These are phyloP conservation scores for Diadegma fenestrale DNA, from an alignment of 2,888 invertebrate genomes.

Conservation along the genomic window DNA sequence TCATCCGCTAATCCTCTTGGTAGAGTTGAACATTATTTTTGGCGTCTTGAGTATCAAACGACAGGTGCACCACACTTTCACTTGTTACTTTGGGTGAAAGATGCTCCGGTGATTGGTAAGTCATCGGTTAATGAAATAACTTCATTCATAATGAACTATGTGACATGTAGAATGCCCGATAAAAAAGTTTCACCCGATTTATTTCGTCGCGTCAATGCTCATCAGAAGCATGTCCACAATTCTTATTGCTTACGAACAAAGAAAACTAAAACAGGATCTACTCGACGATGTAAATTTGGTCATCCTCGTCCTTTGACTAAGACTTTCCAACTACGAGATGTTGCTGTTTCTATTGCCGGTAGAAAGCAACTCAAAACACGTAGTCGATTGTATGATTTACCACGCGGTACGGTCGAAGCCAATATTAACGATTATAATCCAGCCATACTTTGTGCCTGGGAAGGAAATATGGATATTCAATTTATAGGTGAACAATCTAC, in stretches of 20 bases:
- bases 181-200: slow-evolving; percentile 68
- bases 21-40: slow-evolving; percentile 70
- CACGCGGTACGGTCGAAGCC: slow-evolving; percentile 67
- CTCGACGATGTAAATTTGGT: slow-evolving; percentile 71
- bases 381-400: slow-evolving; percentile 74
- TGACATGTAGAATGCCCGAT: slow-evolving; percentile 69
- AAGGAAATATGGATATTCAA: slow-evolving; percentile 77
- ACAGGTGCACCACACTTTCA: slow-evolving; percentile 71
- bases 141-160: slow-evolving; percentile 70
- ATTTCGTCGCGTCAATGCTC: slow-evolving; percentile 54
- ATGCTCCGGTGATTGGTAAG: slow-evolving; percentile 71
- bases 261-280: slow-evolving; percentile 17
- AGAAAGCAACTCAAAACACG: slow-evolving; percentile 71
- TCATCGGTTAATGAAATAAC: slow-evolving; percentile 70
- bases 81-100: slow-evolving; percentile 47
- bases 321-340: slow-evolving; percentile 69
- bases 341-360: slow-evolving; percentile 73
- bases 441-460: slow-evolving; percentile 73
- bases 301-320: slow-evolving; percentile 72
- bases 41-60: slow-evolving; percentile 71
- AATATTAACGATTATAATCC: slow-evolving; percentile 77
- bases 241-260: slow-evolving; percentile 17
- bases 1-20: slow-evolving; percentile 72
- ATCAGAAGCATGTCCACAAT: slow-evolving; percentile 50
- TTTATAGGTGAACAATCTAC: slow-evolving; percentile 73